These are phyloP conservation scores for Percina caprodes DNA, from an alignment of 2,113 vertebrate species.

Conservation along the genomic window DNA sequence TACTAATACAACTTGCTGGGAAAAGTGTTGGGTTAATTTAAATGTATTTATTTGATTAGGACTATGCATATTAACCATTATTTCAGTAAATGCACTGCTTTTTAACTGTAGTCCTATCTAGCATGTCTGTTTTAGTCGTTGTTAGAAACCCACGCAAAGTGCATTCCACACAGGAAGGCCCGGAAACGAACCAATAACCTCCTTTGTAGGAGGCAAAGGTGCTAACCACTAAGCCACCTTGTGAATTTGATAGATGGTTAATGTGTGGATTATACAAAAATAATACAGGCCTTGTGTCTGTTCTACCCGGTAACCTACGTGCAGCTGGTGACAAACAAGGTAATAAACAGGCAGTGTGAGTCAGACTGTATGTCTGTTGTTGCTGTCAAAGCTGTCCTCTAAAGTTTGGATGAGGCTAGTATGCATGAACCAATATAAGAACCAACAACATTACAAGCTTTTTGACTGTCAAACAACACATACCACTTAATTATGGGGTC, in stretches of 20 bases:
- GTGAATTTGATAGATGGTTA: neutral
- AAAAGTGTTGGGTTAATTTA: too few relatives aligned
- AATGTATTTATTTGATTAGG: too few relatives aligned
- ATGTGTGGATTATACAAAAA: neutral
- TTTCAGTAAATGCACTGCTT: too few relatives aligned
- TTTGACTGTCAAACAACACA: neutral
- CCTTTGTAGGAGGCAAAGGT: neutral
- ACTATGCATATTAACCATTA: too few relatives aligned
- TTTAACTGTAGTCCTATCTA: too few relatives aligned
- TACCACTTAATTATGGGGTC: neutral
- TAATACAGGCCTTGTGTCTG: neutral
- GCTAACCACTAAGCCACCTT: too few relatives aligned
- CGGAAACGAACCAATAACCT: too few relatives aligned
- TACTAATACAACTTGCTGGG: too few relatives aligned
- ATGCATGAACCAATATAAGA: neutral
- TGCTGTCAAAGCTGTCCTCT: neutral
- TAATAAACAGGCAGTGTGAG: slow-evolving; percentile 9
- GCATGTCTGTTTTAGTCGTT: too few relatives aligned
- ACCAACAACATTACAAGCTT: neutral
- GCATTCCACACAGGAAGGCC: too few relatives aligned
- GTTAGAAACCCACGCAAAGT: too few relatives aligned
- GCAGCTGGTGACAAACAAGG: neutral
- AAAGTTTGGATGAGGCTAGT: neutral
- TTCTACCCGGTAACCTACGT: neutral
- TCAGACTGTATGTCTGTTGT: neutral